Base-by-base conservation (phyloP, 2,113 vertebrate genomes). In the Psettodes erumei region DNA sequence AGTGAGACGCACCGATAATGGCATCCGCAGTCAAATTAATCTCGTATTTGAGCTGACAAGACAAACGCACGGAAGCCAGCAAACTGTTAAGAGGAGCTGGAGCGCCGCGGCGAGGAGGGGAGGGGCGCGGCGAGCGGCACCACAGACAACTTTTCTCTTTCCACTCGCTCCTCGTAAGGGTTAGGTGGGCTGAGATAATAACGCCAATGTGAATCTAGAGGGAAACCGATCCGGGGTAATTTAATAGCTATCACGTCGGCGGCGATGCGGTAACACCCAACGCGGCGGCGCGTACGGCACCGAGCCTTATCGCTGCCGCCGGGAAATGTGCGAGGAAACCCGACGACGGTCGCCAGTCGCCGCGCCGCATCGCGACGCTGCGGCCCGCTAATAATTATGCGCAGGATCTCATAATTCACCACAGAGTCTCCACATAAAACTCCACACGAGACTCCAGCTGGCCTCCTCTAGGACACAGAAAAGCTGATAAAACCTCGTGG, bases 21-120 rank as follows among this genome's bases (percentile, higher is more conserved):
- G 87, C n/a, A 89, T 88, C 63, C 79, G 85, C 77, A 78, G 69
- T 80, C 59, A 84, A 87, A 89, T 89, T 60, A 78, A 71, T 76
- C 43, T 69, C 79, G 90, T 90, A 77, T 65, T n/a, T 55, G 77
- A 73, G 83, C 69, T 75, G 82, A 79, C 76, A 82, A 77, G 84
- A 75, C 76, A 83, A 78, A 74, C 32, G 40, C 60, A 10, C 43
- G 67, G 72, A 64, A 67, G 62, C 74, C 81, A 77, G 85, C 48
- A 43, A 82, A 83, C 72, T 75, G 77, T 72, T 83, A 75, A 5
- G 35, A 74, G 64, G 60, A 73, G 81, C 53, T 76, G 33, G 73
- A n/a, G n/a, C n/a, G n/a, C n/a, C n/a, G n/a, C n/a, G n/a, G n/a
- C n/a, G 12, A 27, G 15, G 51, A 75, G 40, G 45, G 59, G 54